phyloP scores from a whole-genome alignment of 2,113 vertebrate genomes.

The Larimichthys crocea region DNA sequence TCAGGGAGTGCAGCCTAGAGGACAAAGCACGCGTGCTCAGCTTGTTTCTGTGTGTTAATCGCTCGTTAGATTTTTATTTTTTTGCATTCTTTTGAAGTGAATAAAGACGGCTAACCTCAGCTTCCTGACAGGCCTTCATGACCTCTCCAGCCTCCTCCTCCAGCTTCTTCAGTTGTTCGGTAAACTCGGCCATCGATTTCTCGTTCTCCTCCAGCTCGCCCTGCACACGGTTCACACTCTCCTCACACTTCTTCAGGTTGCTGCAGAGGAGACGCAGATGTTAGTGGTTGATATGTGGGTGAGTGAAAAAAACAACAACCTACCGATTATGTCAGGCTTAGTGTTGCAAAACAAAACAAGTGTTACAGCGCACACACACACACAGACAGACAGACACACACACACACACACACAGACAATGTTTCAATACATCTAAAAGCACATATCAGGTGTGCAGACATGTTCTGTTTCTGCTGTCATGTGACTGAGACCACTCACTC shows the following conservation, averaged over 20 bases:
- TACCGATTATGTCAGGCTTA: not conserved
- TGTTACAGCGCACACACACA: too few species aligned
- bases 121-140: constrained; percentile 86
- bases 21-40: not conserved
- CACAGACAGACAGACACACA: too few species aligned
- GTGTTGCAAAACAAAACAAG: not conserved
- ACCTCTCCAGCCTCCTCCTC: constrained; percentile 90
- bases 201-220: constrained; percentile 88
- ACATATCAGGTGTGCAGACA: too few species aligned
- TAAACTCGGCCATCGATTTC: constrained; percentile 84
- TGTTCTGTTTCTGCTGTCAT: too few species aligned
- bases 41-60: not conserved
- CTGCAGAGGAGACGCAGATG: constrained; percentile 69
- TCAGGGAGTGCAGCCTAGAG: constrained; percentile 86
- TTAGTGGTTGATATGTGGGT: not conserved
- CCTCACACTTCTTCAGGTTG: constrained; percentile 92
- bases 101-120: constrained; percentile 82
- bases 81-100: not conserved
- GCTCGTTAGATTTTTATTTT: not conserved
- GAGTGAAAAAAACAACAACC: not conserved
- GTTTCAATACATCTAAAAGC: not conserved
- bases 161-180: constrained; percentile 85
- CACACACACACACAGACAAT: too few species aligned
- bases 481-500: too few species aligned
- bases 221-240: constrained; percentile 84